These are phyloP conservation scores for Notamacropus eugenii DNA, from an alignment of 2,797 vertebrate species.

Conservation along the genomic window DNA sequence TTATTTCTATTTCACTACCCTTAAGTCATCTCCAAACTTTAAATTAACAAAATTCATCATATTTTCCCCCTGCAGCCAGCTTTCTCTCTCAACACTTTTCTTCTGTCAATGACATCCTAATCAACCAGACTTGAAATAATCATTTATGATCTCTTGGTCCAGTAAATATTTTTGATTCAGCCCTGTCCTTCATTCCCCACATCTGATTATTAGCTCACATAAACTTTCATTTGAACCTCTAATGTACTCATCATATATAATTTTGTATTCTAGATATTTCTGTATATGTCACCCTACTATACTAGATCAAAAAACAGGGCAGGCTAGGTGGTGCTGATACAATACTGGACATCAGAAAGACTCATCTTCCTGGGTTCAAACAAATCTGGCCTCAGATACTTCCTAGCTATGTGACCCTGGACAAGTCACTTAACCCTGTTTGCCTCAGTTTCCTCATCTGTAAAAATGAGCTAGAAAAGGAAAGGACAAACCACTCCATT, in stretches of 20 bases:
- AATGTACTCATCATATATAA: not conserved
- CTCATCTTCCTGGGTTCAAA: not conserved
- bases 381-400: not conserved
- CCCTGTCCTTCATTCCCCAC: not conserved
- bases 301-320: not conserved
- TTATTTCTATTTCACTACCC: not conserved
- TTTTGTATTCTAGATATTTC: not conserved
- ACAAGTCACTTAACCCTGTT: not conserved
- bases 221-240: not conserved
- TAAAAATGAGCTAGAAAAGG: not conserved
- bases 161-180: not conserved
- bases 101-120: not conserved
- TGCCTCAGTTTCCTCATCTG: not conserved
- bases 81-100: not conserved
- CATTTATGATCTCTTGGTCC: not conserved
- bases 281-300: not conserved
- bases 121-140: not conserved
- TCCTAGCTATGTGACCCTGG: not conserved
- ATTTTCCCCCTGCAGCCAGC: not conserved
- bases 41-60: not conserved
- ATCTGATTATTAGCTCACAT: not conserved
- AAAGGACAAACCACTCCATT: not conserved
- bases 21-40: not conserved
- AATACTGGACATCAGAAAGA: not conserved
- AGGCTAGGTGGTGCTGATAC: not conserved